These are phyloP conservation scores for Dryobota labecula DNA, from an alignment of 2,888 invertebrate genomes.

Conservation along the genomic window DNA sequence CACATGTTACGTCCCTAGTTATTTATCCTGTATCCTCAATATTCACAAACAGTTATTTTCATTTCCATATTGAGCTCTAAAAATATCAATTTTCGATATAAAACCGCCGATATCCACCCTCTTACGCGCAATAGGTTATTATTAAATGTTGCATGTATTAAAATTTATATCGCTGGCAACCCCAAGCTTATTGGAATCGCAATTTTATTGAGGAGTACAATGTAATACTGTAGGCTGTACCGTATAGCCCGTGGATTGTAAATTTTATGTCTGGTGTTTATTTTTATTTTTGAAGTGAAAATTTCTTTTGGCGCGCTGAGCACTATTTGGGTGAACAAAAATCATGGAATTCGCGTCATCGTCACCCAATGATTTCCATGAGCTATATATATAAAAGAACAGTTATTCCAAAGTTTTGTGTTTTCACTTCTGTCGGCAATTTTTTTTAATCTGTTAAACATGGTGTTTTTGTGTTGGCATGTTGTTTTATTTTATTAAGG, in stretches of 20 bases:
- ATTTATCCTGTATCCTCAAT: not conserved
- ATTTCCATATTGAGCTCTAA: conserved; percentile 32
- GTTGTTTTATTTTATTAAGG: not conserved
- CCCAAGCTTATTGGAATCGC: conserved; percentile 73
- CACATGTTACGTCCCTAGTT: not conserved
- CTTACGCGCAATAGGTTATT: conserved; percentile 79
- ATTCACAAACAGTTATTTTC: not conserved
- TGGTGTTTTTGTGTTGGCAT: not conserved
- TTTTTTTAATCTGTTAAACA: not conserved
- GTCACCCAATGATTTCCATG: no score
- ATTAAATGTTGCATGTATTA: conserved; percentile 88
- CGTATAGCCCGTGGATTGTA: conserved; percentile 76
- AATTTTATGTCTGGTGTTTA: conserved; percentile 64
- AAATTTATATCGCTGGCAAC: conserved; percentile 76
- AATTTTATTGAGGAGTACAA: conserved; percentile 75
- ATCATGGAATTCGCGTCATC: no score
- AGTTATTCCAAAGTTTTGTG: no score
- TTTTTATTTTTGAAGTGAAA: no score
- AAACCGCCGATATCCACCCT: conserved; percentile 69
- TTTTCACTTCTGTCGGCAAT: no score
- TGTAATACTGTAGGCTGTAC: conserved; percentile 19
- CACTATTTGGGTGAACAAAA: no score
- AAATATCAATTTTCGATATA: conserved; percentile 67
- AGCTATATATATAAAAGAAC: no score
- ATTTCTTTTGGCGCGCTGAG: no score